Evolutionary conservation across 2,888 invertebrate genomes (phyloP), one percentile per base, ranked within the genome.

Genomic region (Pollenia angustigena): DNA sequence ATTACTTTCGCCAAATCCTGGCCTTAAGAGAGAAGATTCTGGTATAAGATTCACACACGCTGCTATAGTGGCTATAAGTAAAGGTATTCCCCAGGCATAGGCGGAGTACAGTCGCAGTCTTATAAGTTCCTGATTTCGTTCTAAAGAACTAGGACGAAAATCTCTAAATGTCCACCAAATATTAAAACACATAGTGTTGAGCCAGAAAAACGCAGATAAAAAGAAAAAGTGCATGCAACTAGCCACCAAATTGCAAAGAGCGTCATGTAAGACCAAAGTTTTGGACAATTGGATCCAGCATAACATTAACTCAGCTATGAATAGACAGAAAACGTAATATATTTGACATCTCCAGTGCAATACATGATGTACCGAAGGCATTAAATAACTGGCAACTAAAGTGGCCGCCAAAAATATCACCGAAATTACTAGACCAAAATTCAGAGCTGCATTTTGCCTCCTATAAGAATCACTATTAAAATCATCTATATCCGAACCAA

Each of bases 111-210:
- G 94, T 81, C 97, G 95, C 90, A 97, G 95, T 81, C 97, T 95
- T 91, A 97, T 95, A 88, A 96, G 94, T 94, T 97, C 97, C 94
- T 97, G 97, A 89, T 96, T 96, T 93, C 97, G 97, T 94, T 97
- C 97, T 93, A 97, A 94, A 91, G 96, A 96, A 90, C 97, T 96
- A 88, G 97, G 97, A 78, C 97, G 95, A 92, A 97, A 95, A 94
- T 97, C 97, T 88, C 97, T 97, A 94, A 88, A 94, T 23, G 97
- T 97, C 97, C 97, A 97, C 97, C 97, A 98, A 93, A 98, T 97
- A 94, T 98, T 98, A 94, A 97, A 97, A 94, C 97, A 98, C 97
- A 98, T 97, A 87, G 97, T 97, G 94, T 97, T 98, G 69, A 98
- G 95, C 98, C 98, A 98, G 94, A 97, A 97, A 95, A 98, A 98